A percentile compares a stretch with the other conserved stretches of the same genome.
Evolutionary conservation across 2,113 vertebrate genomes (phyloP).

Genomic region (Hippocampus abdominalis): DNA sequence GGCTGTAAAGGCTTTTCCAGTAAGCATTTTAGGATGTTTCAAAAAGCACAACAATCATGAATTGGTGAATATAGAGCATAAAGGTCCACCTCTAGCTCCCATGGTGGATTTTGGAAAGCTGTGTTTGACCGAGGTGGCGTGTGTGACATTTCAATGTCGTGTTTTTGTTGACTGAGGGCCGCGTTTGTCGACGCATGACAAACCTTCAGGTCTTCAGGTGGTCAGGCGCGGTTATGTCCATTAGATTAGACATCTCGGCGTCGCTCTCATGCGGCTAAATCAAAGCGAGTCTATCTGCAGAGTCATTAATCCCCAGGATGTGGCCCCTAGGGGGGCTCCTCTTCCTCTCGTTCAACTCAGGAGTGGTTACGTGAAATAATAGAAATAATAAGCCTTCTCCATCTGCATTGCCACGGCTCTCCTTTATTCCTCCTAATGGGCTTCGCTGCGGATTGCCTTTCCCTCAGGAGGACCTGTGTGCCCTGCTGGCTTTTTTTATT

Average conservation of each 20-base stretch:
- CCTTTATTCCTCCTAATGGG: constrained; percentile 54
- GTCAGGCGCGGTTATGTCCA: neutral
- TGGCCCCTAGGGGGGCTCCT: constrained; percentile 31
- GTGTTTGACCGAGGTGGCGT: neutral
- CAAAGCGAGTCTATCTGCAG: constrained; percentile 47
- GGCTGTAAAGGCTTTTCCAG: no score
- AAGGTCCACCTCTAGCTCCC: neutral
- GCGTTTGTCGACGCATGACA: neutral
- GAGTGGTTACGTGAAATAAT: constrained; percentile 47
- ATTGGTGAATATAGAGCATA: neutral
- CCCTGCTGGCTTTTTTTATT: constrained; percentile 29
- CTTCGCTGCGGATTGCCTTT: constrained; percentile 31
- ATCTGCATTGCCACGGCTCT: constrained; percentile 12
- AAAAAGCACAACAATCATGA: no score
- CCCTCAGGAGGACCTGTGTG: constrained; percentile 33
- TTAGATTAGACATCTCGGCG: constrained; percentile 1
- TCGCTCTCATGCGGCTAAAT: constrained; percentile 51
- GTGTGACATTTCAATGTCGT: neutral
- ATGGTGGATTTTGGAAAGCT: neutral
- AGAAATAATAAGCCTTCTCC: constrained; percentile 42
- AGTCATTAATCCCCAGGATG: constrained; percentile 57
- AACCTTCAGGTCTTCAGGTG: neutral
- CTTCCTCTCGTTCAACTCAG: constrained; percentile 36
- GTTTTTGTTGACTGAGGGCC: neutral
- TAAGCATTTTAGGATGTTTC: neutral